Base-by-base conservation (phyloP, 2,113 vertebrate species). In the Labeo rohita region DNA sequence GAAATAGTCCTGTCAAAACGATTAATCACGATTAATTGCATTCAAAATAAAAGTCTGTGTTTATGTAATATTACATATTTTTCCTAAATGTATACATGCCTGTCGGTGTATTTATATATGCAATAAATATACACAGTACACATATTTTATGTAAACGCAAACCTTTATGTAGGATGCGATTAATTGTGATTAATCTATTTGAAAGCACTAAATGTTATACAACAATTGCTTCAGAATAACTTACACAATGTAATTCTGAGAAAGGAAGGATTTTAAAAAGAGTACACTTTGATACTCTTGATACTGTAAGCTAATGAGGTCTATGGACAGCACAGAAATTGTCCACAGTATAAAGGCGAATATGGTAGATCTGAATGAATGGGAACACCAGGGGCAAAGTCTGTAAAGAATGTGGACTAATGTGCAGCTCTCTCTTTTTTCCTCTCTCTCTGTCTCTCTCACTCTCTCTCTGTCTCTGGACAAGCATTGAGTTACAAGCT, bases 381-480 rank as follows among this genome's bases (percentile, higher is more conserved):
- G 18, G 39, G 68, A 72, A 72, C 39, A 72, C 68, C 39, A 72
- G 16, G 39, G 68, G 18, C 36, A 72, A 72, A 21, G 68, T 72
- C 16, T 72, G 68, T 43, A 39, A 73, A 73, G 43, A 73, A 73
- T 75, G 43, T 74, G 39, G 21, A 73, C 70, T 47, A 73, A 73
- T n/a, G 43, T 74, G 43, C 43, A 49, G 11, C 72, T 74, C 21
- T 8, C 72, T 34, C 13, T 52, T 1, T 59, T 12, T 0, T 23
- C 1, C 21, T 8, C 6, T 7, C 59, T 76, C 3, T 9, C 50
- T 50, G 2, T 76, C 0, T 76, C n/a, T 21, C 70, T 73, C 70
- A 2, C 70, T 15, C 47, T 50, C 3, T 28, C 8, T 68, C 28
- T 39, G 1, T 72, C 18, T 47, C 18, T 23, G 0, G 21, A n/a